These are phyloP conservation scores for Percina caprodes DNA, from an alignment of 2,113 vertebrate species.

Conservation along the genomic window DNA sequence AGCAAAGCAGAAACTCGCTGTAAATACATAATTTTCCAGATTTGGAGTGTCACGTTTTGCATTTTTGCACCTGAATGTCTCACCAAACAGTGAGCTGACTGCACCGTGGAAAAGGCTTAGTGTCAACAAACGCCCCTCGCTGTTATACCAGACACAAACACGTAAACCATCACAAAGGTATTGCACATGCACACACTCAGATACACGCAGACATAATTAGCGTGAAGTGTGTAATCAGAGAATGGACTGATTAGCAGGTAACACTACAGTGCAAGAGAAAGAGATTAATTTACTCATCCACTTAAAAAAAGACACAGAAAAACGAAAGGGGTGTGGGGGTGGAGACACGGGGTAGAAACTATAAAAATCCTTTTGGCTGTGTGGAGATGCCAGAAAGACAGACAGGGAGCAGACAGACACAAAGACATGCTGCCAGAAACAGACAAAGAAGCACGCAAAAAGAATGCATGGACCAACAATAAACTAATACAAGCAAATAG, in stretches of 20 bases:
- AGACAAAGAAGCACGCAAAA: conserved; percentile 57
- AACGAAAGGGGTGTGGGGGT: conserved; percentile 37
- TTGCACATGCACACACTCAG: conserved; percentile 27
- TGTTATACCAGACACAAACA: conserved; percentile 19
- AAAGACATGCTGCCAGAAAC: conserved; percentile 46
- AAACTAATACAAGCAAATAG: conserved; percentile 30
- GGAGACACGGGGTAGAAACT: conserved; percentile 60
- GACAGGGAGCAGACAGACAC: conserved; percentile 52
- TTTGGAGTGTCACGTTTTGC: neutral
- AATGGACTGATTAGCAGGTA: conserved; percentile 76
- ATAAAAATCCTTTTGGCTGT: conserved; percentile 61
- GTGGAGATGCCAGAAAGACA: conserved; percentile 60
- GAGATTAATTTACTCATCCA: conserved; percentile 70
- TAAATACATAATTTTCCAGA: conserved; percentile 38
- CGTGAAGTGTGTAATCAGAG: conserved; percentile 73
- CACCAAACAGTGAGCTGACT: conserved; percentile 37
- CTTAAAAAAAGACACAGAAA: conserved; percentile 47
- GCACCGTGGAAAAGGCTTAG: conserved; percentile 20
- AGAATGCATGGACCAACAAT: conserved; percentile 35
- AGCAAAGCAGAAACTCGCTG: neutral
- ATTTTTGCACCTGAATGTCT: conserved; percentile 40
- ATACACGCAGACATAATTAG: conserved; percentile 61
- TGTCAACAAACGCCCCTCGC: conserved; percentile 43
- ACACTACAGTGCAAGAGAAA: conserved; percentile 69
- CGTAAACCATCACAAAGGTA: conserved; percentile 33